Percentiles rank a stretch among this genome's conserved stretches.
Evolutionary conservation across 1,140 invertebrate genomes (phyloP).

Genomic region (Drosophila funebris): DNA sequence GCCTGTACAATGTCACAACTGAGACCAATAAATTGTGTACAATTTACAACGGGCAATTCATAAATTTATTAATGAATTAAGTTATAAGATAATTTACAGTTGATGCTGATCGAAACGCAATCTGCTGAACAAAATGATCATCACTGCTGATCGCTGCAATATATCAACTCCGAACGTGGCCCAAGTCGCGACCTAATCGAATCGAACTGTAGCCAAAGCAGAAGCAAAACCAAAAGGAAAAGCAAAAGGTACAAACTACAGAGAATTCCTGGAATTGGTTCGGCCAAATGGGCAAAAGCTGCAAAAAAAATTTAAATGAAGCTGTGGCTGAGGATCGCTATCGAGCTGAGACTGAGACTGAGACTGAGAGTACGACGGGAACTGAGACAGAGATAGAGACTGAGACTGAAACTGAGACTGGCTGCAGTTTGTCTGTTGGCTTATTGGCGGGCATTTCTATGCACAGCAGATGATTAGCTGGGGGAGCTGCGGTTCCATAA

Average conservation of each 20-base stretch:
- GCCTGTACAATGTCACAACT: conserved; percentile 54
- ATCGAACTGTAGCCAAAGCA: conserved; percentile 55
- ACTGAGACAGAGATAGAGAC: neutral
- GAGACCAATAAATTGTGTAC: conserved; percentile 71
- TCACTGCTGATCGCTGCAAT: conserved; percentile 56
- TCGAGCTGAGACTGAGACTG: neutral
- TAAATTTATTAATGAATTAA: conserved; percentile 84
- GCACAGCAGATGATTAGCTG: conserved; percentile 57
- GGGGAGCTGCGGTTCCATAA: conserved; percentile 41
- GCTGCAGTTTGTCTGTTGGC: conserved; percentile 47
- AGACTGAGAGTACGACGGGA: neutral
- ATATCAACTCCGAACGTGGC: conserved; percentile 52
- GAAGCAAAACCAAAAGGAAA: conserved; percentile 13
- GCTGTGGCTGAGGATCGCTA: conserved; percentile 46
- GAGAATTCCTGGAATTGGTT: conserved; percentile 62
- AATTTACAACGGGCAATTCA: conserved; percentile 81
- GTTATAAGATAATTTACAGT: conserved; percentile 83
- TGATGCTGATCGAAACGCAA: conserved; percentile 54
- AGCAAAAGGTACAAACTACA: conserved; percentile 33
- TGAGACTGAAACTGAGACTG: neutral
- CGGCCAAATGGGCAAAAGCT: conserved; percentile 49
- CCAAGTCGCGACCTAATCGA: conserved; percentile 55
- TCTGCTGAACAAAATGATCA: conserved; percentile 51
- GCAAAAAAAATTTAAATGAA: conserved; percentile 73
- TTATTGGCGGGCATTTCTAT: conserved; percentile 45